A percentile compares a stretch with the other conserved stretches of the same genome.
phyloP scores from a whole-genome alignment of 2,888 invertebrate genomes.

The Gymnoscelis rufifasciata region DNA sequence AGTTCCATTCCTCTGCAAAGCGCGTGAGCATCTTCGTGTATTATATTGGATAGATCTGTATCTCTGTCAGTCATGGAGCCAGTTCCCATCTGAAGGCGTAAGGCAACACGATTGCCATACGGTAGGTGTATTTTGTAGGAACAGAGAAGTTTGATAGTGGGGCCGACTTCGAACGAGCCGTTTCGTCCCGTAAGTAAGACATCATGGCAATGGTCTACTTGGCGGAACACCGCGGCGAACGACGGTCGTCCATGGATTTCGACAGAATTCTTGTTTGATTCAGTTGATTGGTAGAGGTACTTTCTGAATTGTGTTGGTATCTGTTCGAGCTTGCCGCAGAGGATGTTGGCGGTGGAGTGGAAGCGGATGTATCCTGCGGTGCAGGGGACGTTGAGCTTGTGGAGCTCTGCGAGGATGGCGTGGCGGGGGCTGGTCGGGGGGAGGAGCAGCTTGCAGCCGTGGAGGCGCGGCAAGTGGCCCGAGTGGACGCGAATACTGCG shows the following conservation, averaged over 20 bases:
- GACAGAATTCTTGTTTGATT: constrained; percentile 71
- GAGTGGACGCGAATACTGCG: constrained; percentile 68
- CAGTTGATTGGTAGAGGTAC: constrained; percentile 74
- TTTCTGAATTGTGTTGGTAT: constrained; percentile 78
- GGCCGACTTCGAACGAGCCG: constrained; percentile 82
- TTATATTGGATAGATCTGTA: constrained; percentile 55
- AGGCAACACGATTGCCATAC: constrained; percentile 83
- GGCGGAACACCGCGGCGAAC: constrained; percentile 82
- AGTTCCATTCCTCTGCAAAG: constrained; percentile 79
- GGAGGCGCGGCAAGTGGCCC: constrained; percentile 70
- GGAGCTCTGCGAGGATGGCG: constrained; percentile 82
- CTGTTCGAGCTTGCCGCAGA: constrained; percentile 86
- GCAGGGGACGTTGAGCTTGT: constrained; percentile 85
- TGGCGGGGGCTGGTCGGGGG: constrained; percentile 61
- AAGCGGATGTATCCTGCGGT: constrained; percentile 80
- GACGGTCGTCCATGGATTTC: constrained; percentile 81
- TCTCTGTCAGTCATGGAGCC: constrained; percentile 54
- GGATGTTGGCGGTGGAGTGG: constrained; percentile 65
- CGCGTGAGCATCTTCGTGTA: constrained; percentile 56
- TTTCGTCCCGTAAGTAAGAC: constrained; percentile 81
- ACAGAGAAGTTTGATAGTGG: constrained; percentile 80
- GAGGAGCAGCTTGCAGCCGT: constrained; percentile 78
- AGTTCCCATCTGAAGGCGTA: constrained; percentile 79
- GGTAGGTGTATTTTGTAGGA: constrained; percentile 84
- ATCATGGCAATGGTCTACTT: constrained; percentile 86